These are phyloP conservation scores for Sialis fuliginosa DNA, from an alignment of 2,888 invertebrate species.

Conservation along the genomic window DNA sequence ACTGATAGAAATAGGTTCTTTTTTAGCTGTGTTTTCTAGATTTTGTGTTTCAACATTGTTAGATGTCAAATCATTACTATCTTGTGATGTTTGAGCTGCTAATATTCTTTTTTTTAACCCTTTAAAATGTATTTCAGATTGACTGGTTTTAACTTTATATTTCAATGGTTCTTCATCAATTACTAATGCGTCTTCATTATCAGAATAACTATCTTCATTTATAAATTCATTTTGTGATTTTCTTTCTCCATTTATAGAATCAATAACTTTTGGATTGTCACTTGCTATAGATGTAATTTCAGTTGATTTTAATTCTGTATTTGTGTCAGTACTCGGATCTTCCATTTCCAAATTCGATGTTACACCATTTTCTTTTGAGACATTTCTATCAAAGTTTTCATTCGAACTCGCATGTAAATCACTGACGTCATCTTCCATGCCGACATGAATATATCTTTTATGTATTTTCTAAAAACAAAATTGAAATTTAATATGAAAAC, in stretches of 20 bases:
- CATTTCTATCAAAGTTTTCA: conserved; percentile 4
- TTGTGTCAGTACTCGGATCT: conserved; percentile 10
- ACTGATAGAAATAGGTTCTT: neutral
- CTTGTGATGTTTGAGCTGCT: neutral
- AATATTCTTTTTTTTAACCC: conserved; percentile 8
- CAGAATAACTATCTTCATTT: conserved; percentile 20
- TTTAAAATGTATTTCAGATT: conserved; percentile 8
- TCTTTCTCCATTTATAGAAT: conserved; percentile 20
- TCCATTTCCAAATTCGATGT: too few species aligned
- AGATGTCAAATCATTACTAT: neutral
- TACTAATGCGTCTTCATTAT: conserved; percentile 24
- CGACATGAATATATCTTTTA: too few species aligned
- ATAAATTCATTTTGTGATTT: conserved; percentile 10
- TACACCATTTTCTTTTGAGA: too few species aligned
- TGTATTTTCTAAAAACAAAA: too few species aligned
- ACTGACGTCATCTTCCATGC: conserved; percentile 26
- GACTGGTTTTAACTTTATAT: conserved; percentile 8
- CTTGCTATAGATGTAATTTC: too few species aligned
- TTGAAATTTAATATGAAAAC: too few species aligned
- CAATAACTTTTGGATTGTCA: neutral
- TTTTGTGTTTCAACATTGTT: neutral
- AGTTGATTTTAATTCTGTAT: conserved; percentile 7
- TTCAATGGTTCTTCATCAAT: conserved; percentile 19
- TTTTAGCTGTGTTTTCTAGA: neutral
- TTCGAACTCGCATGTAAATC: conserved; percentile 12